Base-by-base conservation (phyloP, 1,140 invertebrate genomes). In the Branchinecta lindahli region DNA sequence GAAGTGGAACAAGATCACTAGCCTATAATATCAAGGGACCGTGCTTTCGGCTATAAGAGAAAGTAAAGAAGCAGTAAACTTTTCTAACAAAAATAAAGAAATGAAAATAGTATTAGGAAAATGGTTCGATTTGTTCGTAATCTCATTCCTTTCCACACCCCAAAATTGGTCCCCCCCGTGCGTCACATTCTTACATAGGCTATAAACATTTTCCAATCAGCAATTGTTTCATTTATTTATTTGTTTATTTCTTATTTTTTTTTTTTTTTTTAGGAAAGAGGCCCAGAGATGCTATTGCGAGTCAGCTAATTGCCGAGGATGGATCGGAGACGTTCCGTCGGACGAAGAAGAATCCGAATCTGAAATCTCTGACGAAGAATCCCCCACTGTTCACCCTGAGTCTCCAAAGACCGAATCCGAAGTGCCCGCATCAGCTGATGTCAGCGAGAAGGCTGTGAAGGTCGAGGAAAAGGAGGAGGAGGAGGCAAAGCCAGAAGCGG, bases 211-310 rank as follows among this genome's bases (percentile, higher is more conserved):
- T 33, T 33, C 33, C 33, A 33, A 33, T 33, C 33, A 33, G 33
- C 33, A 33, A 33, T 33, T 33, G 33, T 33, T 33, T 33, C 5
- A 33, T 33, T 33, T 33, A 33, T 33, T 33, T 33, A 33, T 33
- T 69, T 67, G 61, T 67, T 44, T 68, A 65, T 71, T 71, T 67
- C 46, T 70, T 67, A 70, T 46, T 73, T 72, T 78, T 44, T 61
- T 3, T 65, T 20, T 72, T 69, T 46, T 70, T 10, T 20, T 45
- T 66, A 45, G 70, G 3, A 92, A 95, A 80, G 90, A 94, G 79
- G 92, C 94, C 2, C 94, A 98, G 79, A 88, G 88, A 71, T 98
- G 96, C 81, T 96, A 85, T 78, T 98, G 96, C 78, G 91, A 90
- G 73, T 83, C 91, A 5, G 73, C 82, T 7, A 88, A 86, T 73